A percentile compares a stretch with the other conserved stretches of the same genome.
phyloP scores from a whole-genome alignment of 1,140 invertebrate genomes.

The Parapsyche elsis region DNA sequence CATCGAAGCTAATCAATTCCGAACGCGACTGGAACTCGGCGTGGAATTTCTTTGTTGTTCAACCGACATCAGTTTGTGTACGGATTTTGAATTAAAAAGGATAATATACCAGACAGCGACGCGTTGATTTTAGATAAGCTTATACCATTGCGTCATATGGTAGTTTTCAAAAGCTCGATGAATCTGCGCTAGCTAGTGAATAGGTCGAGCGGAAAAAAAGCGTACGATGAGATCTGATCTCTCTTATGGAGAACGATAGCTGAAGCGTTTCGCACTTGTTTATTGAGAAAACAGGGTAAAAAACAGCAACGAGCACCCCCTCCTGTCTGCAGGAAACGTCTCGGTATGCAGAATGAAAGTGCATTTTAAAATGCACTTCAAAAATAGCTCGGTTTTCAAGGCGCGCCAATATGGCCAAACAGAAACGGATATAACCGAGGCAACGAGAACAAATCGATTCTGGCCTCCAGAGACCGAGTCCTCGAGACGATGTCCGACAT shows the following conservation, averaged over 20 bases:
- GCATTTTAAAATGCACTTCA: neutral
- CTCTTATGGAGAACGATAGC: no score
- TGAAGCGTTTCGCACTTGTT: slow-evolving; percentile 1
- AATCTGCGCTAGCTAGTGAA: no score
- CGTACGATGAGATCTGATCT: no score
- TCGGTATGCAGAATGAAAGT: slow-evolving; percentile 30
- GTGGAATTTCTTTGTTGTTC: slow-evolving; percentile 14
- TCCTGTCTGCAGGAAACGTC: slow-evolving; percentile 2
- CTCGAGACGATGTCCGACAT: neutral
- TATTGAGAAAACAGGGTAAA: neutral
- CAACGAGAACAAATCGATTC: neutral
- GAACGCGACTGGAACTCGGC: slow-evolving; percentile 5
- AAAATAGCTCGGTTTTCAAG: slow-evolving; percentile 19
- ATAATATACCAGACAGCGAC: no score
- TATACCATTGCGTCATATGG: no score
- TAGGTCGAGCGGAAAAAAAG: no score
- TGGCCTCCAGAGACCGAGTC: neutral
- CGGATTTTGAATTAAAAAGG: neutral
- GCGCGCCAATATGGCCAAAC: neutral
- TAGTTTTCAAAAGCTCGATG: no score
- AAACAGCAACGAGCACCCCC: neutral
- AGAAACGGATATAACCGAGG: neutral
- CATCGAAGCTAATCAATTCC: slow-evolving; percentile 12
- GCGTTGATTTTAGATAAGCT: no score
- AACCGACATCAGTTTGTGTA: neutral